Conservation (phyloP, 2,888 invertebrate genomes). For the Hypercompe scribonia region DNA sequence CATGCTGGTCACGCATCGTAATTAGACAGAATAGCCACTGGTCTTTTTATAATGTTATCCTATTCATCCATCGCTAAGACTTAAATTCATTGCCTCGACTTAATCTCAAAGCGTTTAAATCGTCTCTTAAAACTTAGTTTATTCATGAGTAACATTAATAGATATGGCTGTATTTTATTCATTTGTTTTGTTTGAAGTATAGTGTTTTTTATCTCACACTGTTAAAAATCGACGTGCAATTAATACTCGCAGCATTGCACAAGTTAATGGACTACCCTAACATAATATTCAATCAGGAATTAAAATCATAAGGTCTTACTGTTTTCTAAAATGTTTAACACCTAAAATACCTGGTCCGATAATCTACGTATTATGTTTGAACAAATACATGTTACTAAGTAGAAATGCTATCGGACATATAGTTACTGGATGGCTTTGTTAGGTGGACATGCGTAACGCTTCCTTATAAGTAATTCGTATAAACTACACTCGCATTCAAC, state of each 20-base stretch:
- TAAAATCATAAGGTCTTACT: not conserved
- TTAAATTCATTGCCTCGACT: constrained; percentile 2
- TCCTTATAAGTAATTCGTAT: constrained; percentile 31
- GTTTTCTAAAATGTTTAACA: not conserved
- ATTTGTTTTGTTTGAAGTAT: not conserved
- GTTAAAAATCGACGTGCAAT: not conserved
- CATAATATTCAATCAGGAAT: not conserved
- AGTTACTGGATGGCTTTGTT: constrained; percentile 27
- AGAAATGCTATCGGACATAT: constrained; percentile 22
- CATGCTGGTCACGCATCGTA: constrained; percentile 22
- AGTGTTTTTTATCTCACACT: not conserved
- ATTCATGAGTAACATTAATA: not conserved
- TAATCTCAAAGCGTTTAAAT: not conserved
- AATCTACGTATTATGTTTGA: not conserved
- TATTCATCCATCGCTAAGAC: constrained; percentile 12
- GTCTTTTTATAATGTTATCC: constrained; percentile 8
- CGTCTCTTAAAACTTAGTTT: not conserved
- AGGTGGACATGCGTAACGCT: constrained; percentile 34
- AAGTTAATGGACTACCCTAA: not conserved
- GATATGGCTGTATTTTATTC: not conserved
- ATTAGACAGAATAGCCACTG: constrained; percentile 14
- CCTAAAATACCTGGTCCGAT: not conserved
- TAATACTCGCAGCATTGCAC: not conserved
- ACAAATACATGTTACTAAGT: not conserved
- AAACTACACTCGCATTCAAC: constrained; percentile 10